phyloP scores from a whole-genome alignment of 2,113 vertebrate species.

The Rhea pennata region DNA sequence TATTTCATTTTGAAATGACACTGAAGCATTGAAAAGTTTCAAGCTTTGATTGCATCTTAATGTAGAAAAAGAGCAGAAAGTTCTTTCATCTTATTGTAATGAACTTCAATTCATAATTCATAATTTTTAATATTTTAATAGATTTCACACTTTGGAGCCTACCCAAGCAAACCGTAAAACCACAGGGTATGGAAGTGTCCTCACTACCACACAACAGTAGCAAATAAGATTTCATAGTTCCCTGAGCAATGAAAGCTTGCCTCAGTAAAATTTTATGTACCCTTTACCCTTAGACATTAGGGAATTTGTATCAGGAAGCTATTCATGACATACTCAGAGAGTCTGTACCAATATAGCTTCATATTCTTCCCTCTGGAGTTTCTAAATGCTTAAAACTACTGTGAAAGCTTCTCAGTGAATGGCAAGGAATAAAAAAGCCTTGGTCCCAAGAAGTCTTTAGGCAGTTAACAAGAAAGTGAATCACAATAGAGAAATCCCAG shows the following conservation, averaged over 20 bases:
- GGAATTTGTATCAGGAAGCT: slow-evolving; percentile 3
- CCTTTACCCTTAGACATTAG: not conserved
- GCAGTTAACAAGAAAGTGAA: not conserved
- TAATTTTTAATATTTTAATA: slow-evolving; percentile 64
- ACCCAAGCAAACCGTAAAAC: slow-evolving; percentile 14
- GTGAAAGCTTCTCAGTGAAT: not conserved
- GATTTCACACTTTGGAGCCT: slow-evolving; percentile 4
- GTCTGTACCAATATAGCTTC: not conserved
- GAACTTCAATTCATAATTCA: slow-evolving; percentile 55
- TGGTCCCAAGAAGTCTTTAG: not conserved
- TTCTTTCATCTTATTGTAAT: slow-evolving; percentile 29
- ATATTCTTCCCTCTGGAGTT: not conserved
- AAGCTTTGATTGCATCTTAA: not conserved
- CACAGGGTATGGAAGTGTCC: not conserved
- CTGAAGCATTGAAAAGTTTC: not conserved
- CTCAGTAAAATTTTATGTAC: slow-evolving; percentile 24
- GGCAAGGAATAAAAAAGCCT: not conserved
- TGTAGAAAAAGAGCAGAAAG: not conserved
- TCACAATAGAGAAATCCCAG: not conserved
- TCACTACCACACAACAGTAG: not conserved
- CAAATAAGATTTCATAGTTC: slow-evolving; percentile 16
- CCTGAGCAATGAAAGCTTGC: not conserved
- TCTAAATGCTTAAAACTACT: not conserved
- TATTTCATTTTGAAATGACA: slow-evolving; percentile 27
- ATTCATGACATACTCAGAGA: not conserved